These are phyloP conservation scores for Neofelis nebulosa DNA, from an alignment of 2,113 vertebrate genomes.

Conservation along the genomic window DNA sequence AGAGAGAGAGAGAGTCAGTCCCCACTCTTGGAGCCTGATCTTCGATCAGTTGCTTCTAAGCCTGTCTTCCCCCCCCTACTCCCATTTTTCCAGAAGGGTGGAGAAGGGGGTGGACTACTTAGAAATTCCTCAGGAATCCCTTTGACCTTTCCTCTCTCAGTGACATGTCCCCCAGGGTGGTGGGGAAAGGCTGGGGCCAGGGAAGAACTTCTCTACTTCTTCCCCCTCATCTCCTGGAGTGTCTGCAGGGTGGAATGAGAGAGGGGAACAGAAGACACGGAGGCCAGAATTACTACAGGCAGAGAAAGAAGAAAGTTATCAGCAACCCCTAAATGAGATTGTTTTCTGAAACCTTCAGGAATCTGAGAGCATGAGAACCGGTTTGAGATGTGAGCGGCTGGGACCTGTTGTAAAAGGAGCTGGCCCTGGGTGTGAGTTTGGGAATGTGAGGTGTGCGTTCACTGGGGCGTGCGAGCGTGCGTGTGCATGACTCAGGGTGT, in stretches of 20 bases:
- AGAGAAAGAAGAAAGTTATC: not conserved
- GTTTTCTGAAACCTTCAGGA: conserved; percentile 55
- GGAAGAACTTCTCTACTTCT: not conserved
- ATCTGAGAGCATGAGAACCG: conserved; percentile 51
- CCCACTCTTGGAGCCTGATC: not conserved
- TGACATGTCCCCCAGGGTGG: not conserved
- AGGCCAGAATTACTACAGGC: not conserved
- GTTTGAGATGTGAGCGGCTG: conserved; percentile 54
- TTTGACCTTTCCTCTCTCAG: conserved; percentile 60
- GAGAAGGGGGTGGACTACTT: conserved; percentile 37
- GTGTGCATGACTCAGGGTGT: not conserved
- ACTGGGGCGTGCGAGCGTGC: not conserved
- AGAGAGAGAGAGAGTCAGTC: not conserved
- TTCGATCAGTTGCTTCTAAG: not conserved
- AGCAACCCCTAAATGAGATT: not conserved
- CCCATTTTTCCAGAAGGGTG: conserved; percentile 49
- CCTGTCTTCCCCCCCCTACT: not conserved
- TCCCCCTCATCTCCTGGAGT: not conserved
- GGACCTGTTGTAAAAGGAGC: conserved; percentile 71
- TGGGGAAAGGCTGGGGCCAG: not conserved
- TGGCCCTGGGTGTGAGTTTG: conserved; percentile 56
- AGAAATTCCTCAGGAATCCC: conserved; percentile 62
- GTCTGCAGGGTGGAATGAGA: not conserved
- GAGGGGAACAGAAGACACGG: not conserved
- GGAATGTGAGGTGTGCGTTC: conserved; percentile 53